These are phyloP conservation scores for Pogonomyrmex californicus DNA, from an alignment of 1,140 invertebrate genomes.

Conservation along the genomic window DNA sequence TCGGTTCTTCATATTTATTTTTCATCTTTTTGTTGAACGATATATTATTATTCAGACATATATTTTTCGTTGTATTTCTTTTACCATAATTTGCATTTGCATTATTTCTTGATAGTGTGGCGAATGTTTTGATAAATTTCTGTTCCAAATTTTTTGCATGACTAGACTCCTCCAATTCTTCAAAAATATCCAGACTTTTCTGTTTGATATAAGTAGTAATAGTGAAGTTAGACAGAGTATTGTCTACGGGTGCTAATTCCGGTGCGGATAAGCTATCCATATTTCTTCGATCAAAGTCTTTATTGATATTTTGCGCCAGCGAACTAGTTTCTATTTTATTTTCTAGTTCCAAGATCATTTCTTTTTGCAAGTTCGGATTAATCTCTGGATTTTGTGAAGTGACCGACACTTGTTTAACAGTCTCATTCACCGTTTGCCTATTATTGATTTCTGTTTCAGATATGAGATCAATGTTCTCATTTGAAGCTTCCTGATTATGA, in stretches of 20 bases:
- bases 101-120: constrained; percentile 69
- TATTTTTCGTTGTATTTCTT: not conserved
- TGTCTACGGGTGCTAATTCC: constrained; percentile 81
- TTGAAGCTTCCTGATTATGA: not conserved
- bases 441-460: not conserved
- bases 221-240: constrained; percentile 84
- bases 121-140: constrained; percentile 71
- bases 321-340: constrained; percentile 76
- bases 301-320: constrained; percentile 37
- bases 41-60: constrained; percentile 32
- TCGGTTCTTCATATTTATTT: constrained; percentile 2
- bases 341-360: constrained; percentile 80
- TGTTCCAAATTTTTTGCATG: constrained; percentile 44
- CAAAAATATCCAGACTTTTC: constrained; percentile 83
- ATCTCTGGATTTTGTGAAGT: constrained; percentile 45
- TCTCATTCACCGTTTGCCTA: not conserved
- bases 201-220: constrained; percentile 84
- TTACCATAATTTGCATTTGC: constrained; percentile 49
- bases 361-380: constrained; percentile 69
- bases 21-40: constrained; percentile 3
- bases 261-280: constrained; percentile 54
- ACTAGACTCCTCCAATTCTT: constrained; percentile 68
- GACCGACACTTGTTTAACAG: not conserved
- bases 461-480: not conserved
- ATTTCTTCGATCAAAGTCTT: constrained; percentile 52